Evolutionary conservation across 2,797 vertebrate species (phyloP), one percentile per base, ranked within the genome.

Genomic region (Falco concolor): DNA sequence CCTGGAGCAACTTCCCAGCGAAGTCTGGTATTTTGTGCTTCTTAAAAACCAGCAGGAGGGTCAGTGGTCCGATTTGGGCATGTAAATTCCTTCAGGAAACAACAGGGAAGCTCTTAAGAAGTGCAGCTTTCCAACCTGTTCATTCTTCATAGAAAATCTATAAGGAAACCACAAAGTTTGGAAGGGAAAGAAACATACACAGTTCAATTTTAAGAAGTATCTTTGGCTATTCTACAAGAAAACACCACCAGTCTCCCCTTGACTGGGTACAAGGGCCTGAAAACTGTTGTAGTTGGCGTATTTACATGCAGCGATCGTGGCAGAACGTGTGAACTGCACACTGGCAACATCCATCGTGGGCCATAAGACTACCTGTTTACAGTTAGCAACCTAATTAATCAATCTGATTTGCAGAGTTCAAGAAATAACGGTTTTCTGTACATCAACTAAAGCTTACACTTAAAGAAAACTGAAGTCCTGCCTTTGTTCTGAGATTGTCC

Each of bases 1-100:
- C 57, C 91, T 81, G 69, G 52, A 95, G 90, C 69, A 61, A 81
- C 73, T 90, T 81, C 60, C 60, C 73, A 84, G 54, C 45, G 22
- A 84, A 72, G 64, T 61, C 72, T 87, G 74, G 63, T 63, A 27
- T 95, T 94, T 64, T 50, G 56, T 83, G 84, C 50, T 64, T 79
- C 63, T 83, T 70, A 10, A 63, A 79, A 75, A 84, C 25, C 10
- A 19, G 34, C 45, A 15, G 28, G 40, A 30, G 52, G 30, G 27
- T 45, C 69, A 57, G 42, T 61, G 61, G 3, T 61, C 54, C 69
- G 65, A 72, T 75, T 60, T 68, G 42, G 28, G 21, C 34, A 44
- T 42, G 8, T 57, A 50, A 75, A 69, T 47, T 72, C 61, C 74
- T 86, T 52, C 38, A 40, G 38, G 28, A 86, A 78, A 70, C 54